Base-by-base conservation (phyloP, 2,113 vertebrate species). In the Lophura nycthemera region DNA sequence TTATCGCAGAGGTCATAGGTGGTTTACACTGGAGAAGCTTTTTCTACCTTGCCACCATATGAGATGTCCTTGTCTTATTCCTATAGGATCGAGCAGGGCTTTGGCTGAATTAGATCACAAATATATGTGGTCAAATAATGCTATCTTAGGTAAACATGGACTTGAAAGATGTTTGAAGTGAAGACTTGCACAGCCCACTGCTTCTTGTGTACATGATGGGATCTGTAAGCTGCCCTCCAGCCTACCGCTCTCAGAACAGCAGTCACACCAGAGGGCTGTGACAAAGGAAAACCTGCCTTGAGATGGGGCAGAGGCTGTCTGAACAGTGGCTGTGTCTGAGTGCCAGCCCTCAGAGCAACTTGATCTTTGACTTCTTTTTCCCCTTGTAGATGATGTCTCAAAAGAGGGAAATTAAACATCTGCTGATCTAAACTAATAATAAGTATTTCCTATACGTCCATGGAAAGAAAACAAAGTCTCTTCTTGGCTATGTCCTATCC, bases 1-100 rank as follows among this genome's bases (percentile, higher is more conserved):
- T 95, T 96, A 86, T 91, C 63, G 0, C 57, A 4, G 86, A 69
- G 95, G 89, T 96, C 95, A 89, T 85, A 85, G 96, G 95, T 95
- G 79, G 69, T 95, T 96, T 95, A 93, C 91, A 71, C 63, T 88
- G 91, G 82, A 92, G 79, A 73, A 89, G 91, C 80, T 85, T 95
- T 50, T 96, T 86, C 89, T 95, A 92, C 94, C 82, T 95, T 91
- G 79, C 82, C 69, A 36, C 91, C 92, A 78, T 88, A 72, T 83
- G 95, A 91, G 89, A 95, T 0, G 65, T 88, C 93, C 88, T 95
- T 93, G 91, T 86, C 50, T 54, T 67, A 57, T 15, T 89, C 81
- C 92, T 89, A 1, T 61, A 78, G 94, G 82, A 88, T 16, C 1
- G 13, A 80, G 82, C 8, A 1, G 88, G 1, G 65, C 83, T 96